Evolutionary conservation across 2,797 vertebrate genomes (phyloP), one percentile per base, ranked within the genome.

Genomic region (Dipus sagitta): DNA sequence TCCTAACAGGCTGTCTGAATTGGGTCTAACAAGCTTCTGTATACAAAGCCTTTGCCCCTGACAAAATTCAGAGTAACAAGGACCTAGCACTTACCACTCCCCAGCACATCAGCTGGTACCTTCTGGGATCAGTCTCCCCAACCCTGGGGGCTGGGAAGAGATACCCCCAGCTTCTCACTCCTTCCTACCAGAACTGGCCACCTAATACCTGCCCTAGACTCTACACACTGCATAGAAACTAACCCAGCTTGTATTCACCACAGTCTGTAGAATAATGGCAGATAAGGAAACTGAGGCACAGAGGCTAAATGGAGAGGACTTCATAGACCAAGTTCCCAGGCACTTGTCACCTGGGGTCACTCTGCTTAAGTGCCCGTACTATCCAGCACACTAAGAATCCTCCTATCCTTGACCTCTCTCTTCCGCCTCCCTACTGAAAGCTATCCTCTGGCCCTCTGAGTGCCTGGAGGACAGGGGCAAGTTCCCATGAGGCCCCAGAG

Each of bases 341-440:
- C 1, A 3, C n/a, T 21, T 18, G 12, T 6, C 38, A 32, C 38
- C 81, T 18, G 54, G 9, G 11, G 4, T 32, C 70, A 3, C 65
- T 65, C 17, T 17, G 34, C 78, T 67, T 20, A 13, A 2, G 9
- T 5, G 14, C 23, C 67, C 8, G 65, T n/a, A 24, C 60, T 26
- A 60, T 38, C 26, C 0, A 0, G 9, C 18, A 77, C 3, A 11
- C 70, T 12, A 3, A 0, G 71, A 0, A 3, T 1, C 34, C 13
- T 58, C 9, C 75, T 30, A 58, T 58, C 47, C 24, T 62, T 30
- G 86, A 81, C 71, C 76, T 86, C 76, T 72, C 76, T 86, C 76
- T 72, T 70, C 34, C 68, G 72, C 67, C n/a, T 47, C 54, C 62
- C 60, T 38, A 9, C 11, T 30, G 28, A 79, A 71, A 76, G 88